Percentiles rank a stretch among this genome's conserved stretches.
Conservation (phyloP, 2,113 vertebrate genomes). For the Lutjanus erythropterus region DNA sequence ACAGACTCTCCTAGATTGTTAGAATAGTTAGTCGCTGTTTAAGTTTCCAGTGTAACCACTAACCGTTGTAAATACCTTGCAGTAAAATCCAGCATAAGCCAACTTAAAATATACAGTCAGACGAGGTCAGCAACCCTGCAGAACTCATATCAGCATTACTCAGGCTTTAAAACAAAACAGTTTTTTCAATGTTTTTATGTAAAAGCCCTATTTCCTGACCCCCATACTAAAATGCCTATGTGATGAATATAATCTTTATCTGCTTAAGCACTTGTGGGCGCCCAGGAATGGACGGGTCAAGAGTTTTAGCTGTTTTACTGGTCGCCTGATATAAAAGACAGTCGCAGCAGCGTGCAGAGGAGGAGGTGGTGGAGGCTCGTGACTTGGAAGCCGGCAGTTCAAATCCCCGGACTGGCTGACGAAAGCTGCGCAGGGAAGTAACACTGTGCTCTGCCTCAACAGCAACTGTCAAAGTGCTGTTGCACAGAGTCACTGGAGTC, state of each 20-base stretch:
- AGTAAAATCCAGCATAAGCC: constrained; percentile 28
- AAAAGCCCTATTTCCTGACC: constrained; percentile 62
- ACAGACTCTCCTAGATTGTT: neutral
- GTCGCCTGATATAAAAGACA: constrained; percentile 51
- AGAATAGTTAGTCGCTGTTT: neutral
- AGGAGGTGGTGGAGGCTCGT: constrained; percentile 58
- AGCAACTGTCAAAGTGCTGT: constrained; percentile 56
- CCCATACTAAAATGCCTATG: constrained; percentile 55
- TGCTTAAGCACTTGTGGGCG: constrained; percentile 67
- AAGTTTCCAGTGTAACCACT: constrained; percentile 25
- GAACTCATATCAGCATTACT: constrained; percentile 31
- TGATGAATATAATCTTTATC: constrained; percentile 70
- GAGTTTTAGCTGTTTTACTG: constrained; percentile 62
- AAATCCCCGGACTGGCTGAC: constrained; percentile 57
- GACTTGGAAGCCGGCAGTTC: constrained; percentile 60
- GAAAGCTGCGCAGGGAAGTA: constrained; percentile 52
- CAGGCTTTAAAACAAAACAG: constrained; percentile 45
- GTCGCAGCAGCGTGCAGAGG: constrained; percentile 51
- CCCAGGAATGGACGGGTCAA: constrained; percentile 60
- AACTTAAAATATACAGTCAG: constrained; percentile 36
- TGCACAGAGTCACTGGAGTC: constrained; percentile 29
- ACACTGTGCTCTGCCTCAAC: constrained; percentile 46
- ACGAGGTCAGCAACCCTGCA: constrained; percentile 24
- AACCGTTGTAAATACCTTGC: constrained; percentile 23
- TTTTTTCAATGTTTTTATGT: constrained; percentile 59